phyloP scores from a whole-genome alignment of 2,113 vertebrate species.

The Genyomyrus donnyi region DNA sequence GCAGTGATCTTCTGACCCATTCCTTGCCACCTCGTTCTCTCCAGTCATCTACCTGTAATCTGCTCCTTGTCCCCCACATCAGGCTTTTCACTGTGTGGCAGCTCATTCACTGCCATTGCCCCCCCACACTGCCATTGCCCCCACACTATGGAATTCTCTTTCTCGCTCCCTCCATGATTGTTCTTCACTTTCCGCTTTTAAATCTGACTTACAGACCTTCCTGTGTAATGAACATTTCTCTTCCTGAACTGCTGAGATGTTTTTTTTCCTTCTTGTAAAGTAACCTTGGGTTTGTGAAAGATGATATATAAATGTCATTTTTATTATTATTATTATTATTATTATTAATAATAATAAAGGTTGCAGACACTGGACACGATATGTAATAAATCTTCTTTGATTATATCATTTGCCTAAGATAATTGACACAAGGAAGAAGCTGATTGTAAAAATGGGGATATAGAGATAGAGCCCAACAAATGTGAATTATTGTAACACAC shows the following conservation, averaged over 20 bases:
- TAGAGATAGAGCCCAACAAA: not conserved
- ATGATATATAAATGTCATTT: not conserved
- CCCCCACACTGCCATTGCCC: not conserved
- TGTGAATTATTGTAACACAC: not conserved
- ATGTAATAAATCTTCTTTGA: not conserved
- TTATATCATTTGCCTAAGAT: not conserved
- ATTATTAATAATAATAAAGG: not conserved
- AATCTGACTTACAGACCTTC: not conserved
- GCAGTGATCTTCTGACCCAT: not conserved
- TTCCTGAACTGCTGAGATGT: not conserved
- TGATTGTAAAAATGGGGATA: not conserved
- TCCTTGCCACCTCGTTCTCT: not conserved
- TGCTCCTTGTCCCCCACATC: not conserved
- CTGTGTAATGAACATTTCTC: not conserved
- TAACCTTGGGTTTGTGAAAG: not conserved
- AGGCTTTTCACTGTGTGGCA: not conserved
- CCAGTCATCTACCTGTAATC: not conserved
- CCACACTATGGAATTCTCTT: not conserved
- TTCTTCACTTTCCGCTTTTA: not conserved
- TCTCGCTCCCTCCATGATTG: not conserved
- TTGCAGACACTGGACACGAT: not conserved
- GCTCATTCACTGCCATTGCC: not conserved
- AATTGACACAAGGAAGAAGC: not conserved
- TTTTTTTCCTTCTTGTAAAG: not conserved
- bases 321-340: not conserved